phyloP scores from a whole-genome alignment of 2,888 invertebrate species.

The Metallyticus violacea region DNA sequence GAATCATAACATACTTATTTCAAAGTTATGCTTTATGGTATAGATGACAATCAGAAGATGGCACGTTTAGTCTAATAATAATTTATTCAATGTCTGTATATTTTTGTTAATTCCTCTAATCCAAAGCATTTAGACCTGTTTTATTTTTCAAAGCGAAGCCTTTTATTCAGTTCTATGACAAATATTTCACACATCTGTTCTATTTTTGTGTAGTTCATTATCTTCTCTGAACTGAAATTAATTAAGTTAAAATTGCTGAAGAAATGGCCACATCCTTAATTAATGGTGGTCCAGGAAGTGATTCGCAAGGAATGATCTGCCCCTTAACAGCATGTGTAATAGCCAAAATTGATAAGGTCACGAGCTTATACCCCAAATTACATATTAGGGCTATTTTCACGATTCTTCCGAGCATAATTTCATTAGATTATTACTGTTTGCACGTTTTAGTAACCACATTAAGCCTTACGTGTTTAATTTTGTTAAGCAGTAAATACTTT shows the following conservation, averaged over 20 bases:
- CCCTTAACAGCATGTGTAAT: neutral
- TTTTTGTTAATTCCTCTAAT: too few species aligned
- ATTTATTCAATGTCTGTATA: too few species aligned
- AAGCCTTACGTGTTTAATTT: neutral
- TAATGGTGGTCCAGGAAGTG: neutral
- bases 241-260: neutral
- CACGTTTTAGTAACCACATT: neutral
- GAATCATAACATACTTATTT: too few species aligned
- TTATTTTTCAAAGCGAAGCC: too few species aligned
- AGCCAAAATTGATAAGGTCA: neutral
- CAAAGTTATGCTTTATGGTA: too few species aligned
- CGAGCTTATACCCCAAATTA: neutral
- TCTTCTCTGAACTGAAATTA: neutral
- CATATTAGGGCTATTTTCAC: neutral
- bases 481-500: neutral
- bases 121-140: too few species aligned
- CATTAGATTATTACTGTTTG: neutral
- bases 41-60: too few species aligned
- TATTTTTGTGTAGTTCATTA: too few species aligned
- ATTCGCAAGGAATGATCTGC: neutral
- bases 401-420: neutral
- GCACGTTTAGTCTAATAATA: too few species aligned
- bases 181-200: too few species aligned
- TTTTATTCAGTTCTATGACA: too few species aligned
- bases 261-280: neutral